Conservation (phyloP, 2,888 invertebrate genomes). For the Schrankia costaestrigalis region DNA sequence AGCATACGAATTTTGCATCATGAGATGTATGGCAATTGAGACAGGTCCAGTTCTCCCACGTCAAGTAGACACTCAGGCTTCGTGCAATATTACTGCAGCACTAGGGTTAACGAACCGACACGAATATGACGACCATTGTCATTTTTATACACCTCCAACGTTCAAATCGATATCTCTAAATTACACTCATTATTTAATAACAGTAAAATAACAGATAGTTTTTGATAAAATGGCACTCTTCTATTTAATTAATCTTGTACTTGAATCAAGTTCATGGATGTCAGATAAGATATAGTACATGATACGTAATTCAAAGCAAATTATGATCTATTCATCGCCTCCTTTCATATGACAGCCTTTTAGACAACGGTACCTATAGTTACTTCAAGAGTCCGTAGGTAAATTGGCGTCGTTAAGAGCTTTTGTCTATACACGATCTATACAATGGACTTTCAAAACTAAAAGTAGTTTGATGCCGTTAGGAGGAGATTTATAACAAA, state of each 20-base stretch:
- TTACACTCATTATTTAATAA: too few species aligned
- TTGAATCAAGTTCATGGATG: constrained; percentile 23
- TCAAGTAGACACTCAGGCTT: constrained; percentile 45
- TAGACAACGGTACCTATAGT: constrained; percentile 38
- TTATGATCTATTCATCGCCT: constrained; percentile 21
- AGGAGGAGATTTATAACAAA: constrained; percentile 6
- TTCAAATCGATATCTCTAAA: constrained; percentile 10
- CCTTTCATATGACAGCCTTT: constrained; percentile 30
- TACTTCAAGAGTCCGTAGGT: too few species aligned
- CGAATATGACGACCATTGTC: constrained; percentile 41
- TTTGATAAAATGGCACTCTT: too few species aligned
- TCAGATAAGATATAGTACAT: constrained; percentile 21
- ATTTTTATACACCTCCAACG: constrained; percentile 37
- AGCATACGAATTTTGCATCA: constrained; percentile 31
- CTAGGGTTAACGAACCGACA: constrained; percentile 61
- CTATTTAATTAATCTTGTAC: too few species aligned
- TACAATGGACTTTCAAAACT: not conserved
- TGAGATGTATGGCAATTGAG: constrained; percentile 50
- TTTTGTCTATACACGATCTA: constrained; percentile 8
- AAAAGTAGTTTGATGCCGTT: constrained; percentile 17
- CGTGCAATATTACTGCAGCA: constrained; percentile 39
- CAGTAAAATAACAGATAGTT: too few species aligned
- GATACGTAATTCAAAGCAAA: constrained; percentile 10
- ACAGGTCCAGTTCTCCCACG: constrained; percentile 74
- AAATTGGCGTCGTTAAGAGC: constrained; percentile 11